These are phyloP conservation scores for Drosophila oshimai DNA, from an alignment of 1,140 invertebrate genomes.

Conservation along the genomic window DNA sequence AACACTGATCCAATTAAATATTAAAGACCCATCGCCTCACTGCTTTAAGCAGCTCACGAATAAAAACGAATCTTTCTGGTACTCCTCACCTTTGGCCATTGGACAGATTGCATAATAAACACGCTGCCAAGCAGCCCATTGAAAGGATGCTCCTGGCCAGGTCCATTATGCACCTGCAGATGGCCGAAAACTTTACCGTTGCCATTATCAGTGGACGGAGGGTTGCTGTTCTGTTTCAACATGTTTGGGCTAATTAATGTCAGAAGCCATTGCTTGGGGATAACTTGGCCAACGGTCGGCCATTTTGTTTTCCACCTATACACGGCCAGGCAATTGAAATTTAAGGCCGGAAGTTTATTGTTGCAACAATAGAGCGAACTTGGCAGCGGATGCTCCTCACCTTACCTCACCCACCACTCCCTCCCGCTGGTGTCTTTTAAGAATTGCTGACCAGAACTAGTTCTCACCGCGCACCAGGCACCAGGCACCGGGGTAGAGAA, in stretches of 20 bases:
- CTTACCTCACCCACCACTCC: not conserved
- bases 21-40: too few relatives aligned
- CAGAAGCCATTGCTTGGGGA: slow-evolving; percentile 52
- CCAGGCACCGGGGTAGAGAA: slow-evolving; percentile 7
- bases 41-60: not conserved
- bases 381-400: slow-evolving; percentile 43
- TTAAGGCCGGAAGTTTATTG: slow-evolving; percentile 76
- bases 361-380: slow-evolving; percentile 57
- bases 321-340: slow-evolving; percentile 59
- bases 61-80: not conserved
- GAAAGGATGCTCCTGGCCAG: not conserved
- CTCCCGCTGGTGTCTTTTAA: slow-evolving; percentile 9
- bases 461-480: too few relatives aligned
- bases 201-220: slow-evolving; percentile 12
- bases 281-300: slow-evolving; percentile 23
- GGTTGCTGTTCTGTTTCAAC: slow-evolving; percentile 24
- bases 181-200: slow-evolving; percentile 62
- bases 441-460: slow-evolving; percentile 41
- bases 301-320: slow-evolving; percentile 46
- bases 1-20: too few relatives aligned
- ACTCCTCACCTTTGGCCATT: not conserved
- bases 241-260: slow-evolving; percentile 78
- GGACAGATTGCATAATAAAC: slow-evolving; percentile 60
- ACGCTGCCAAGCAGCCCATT: slow-evolving; percentile 14
- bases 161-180: slow-evolving; percentile 60